phyloP scores from a whole-genome alignment of 1,140 invertebrate genomes.

The Phymorhynchus buccinoides region DNA sequence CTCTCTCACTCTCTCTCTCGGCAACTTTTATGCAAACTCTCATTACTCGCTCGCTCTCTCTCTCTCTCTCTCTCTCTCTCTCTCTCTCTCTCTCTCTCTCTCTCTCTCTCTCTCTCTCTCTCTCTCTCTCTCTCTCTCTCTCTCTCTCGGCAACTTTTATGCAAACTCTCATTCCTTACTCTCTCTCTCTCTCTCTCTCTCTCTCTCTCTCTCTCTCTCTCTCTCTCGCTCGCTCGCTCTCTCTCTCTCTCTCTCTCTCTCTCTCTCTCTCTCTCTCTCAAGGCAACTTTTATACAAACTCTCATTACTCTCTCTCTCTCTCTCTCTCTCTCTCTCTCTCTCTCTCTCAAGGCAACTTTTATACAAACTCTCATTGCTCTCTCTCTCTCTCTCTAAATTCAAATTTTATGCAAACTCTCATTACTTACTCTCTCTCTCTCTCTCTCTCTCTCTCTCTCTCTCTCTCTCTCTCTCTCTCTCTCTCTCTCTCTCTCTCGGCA shows the following conservation, averaged over 20 bases:
- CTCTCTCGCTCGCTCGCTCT: no score
- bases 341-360: no score
- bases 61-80: slow-evolving; percentile 15
- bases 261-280: no score
- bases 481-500: background rate
- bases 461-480: slow-evolving; percentile 17
- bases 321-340: slow-evolving; percentile 10
- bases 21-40: no score
- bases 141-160: background rate
- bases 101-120: background rate
- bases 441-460: slow-evolving; percentile 25
- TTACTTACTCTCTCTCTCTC: background rate
- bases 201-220: slow-evolving; percentile 19
- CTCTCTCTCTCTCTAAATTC: slow-evolving; percentile 13
- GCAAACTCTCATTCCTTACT: background rate
- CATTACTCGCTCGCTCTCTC: background rate
- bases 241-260: no score
- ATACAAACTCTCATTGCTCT: no score
- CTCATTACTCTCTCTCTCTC: background rate
- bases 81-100: slow-evolving; percentile 17
- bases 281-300: no score
- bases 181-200: background rate
- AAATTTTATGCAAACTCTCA: no score
- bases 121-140: background rate
- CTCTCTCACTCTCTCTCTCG: no score